Conservation (phyloP, 2,888 invertebrate genomes). For the Netelia fuscicornis region DNA sequence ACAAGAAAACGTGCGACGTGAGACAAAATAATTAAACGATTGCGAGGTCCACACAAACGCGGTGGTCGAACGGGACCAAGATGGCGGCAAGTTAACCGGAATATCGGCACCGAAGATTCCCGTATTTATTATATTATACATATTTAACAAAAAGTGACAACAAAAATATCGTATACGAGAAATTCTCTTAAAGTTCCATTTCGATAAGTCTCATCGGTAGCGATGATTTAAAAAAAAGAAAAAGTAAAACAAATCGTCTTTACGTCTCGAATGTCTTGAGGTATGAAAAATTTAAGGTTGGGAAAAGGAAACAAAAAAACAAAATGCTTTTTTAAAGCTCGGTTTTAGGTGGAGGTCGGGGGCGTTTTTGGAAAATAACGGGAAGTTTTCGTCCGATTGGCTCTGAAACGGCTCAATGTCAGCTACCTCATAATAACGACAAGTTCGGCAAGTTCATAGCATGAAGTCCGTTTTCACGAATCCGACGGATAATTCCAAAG, state of each 20-base stretch:
- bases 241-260: slow-evolving; percentile 42
- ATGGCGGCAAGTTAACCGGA: slow-evolving; percentile 82
- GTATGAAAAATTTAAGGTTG: slow-evolving; percentile 30
- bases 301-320: background rate
- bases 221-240: slow-evolving; percentile 41
- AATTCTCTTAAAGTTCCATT: slow-evolving; percentile 66
- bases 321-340: slow-evolving; percentile 4
- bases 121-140: slow-evolving; percentile 72
- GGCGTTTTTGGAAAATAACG: slow-evolving; percentile 68
- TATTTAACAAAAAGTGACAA: slow-evolving; percentile 21
- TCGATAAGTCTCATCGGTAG: slow-evolving; percentile 54
- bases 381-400: slow-evolving; percentile 82
- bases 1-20: slow-evolving; percentile 60
- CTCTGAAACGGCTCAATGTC: slow-evolving; percentile 83
- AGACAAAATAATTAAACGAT: slow-evolving; percentile 66
- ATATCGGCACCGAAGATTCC: slow-evolving; percentile 80
- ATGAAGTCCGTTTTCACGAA: slow-evolving; percentile 70
- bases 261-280: slow-evolving; percentile 58
- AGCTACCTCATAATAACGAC: slow-evolving; percentile 83
- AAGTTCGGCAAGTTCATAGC: slow-evolving; percentile 76
- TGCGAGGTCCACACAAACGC: slow-evolving; percentile 79
- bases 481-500: slow-evolving; percentile 48
- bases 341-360: background rate
- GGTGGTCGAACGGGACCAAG: slow-evolving; percentile 83
- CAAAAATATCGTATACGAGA: slow-evolving; percentile 67